Base-by-base conservation (phyloP, 37 sponge, comb jelly and placozoan genomes). In the Cliona cf. orientalis region DNA sequence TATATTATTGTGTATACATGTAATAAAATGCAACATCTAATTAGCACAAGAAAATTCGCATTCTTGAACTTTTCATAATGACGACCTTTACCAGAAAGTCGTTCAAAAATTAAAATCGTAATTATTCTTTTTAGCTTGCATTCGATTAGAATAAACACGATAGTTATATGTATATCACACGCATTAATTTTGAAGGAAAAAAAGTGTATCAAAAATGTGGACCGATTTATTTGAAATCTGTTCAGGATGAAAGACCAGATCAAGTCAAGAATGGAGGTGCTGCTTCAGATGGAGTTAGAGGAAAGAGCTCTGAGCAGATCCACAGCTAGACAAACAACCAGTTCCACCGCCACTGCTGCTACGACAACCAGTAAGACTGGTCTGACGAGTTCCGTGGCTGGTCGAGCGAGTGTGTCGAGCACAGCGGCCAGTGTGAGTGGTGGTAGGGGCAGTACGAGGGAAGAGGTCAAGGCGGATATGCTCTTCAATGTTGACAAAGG, bases 171-270 rank as follows among this genome's bases (percentile, higher is more conserved):
- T n/a, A n/a, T n/a, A n/a, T n/a, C n/a, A n/a, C n/a, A n/a, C n/a
- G n/a, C n/a, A n/a, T n/a, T n/a, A n/a, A n/a, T n/a, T n/a, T n/a
- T n/a, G n/a, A n/a, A n/a, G n/a, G n/a, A n/a, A n/a, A n/a, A n/a
- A n/a, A n/a, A n/a, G n/a, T n/a, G n/a, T n/a, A n/a, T n/a, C n/a
- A n/a, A n/a, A n/a, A n/a, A n/a, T n/a, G n/a, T n/a, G n/a, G n/a
- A n/a, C n/a, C n/a, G n/a, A n/a, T n/a, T n/a, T n/a, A n/a, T n/a
- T n/a, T n/a, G n/a, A n/a, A n/a, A n/a, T 19, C 4, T 72, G 34
- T 49, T 14, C 66, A 91, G 91, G 38, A 75, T 82, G 57, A 91
- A 81, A 67, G 75, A 74, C 1, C 82, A 81, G 73, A 80, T 91
- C 31, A 91, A 91, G 81, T 2, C 58, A n/a, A 37, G 85, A 17